These are phyloP conservation scores for Clepsis dumicolana DNA, from an alignment of 2,888 invertebrate genomes.

Conservation along the genomic window DNA sequence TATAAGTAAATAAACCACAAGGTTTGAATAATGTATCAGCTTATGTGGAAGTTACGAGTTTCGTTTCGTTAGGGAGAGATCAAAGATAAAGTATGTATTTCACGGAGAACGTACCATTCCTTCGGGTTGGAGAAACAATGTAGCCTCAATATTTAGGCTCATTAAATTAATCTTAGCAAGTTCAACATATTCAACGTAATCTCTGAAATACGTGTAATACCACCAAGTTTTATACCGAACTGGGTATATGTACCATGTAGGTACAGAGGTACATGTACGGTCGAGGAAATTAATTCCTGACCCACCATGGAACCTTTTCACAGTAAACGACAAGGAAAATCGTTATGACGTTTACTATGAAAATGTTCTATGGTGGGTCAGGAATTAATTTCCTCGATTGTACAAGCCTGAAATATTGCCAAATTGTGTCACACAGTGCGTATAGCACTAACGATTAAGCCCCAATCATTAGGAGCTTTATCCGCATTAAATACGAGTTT, in stretches of 20 bases:
- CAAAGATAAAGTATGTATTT: conserved; percentile 37
- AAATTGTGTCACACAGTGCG: not conserved
- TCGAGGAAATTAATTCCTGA: no score
- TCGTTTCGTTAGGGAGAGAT: conserved; percentile 30
- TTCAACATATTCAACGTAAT: conserved; percentile 1
- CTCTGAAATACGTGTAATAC: not conserved
- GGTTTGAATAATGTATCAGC: conserved; percentile 34
- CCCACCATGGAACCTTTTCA: no score
- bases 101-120: conserved; percentile 19
- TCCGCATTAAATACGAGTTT: not conserved
- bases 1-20: conserved; percentile 23
- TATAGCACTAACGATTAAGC: not conserved
- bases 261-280: not conserved
- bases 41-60: conserved; percentile 25
- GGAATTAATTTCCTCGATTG: no score
- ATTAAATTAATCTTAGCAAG: conserved; percentile 11
- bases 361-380: no score
- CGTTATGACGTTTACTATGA: no score
- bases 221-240: not conserved
- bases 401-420: not conserved
- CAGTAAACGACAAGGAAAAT: no score
- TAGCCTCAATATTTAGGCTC: conserved; percentile 5
- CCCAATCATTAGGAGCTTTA: not conserved
- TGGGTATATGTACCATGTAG: no score
- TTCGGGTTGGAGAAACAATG: conserved; percentile 21